Evolutionary conservation across 30 jellyfish, hydroid and myxozoan genomes (phyloP).

Genomic region (Nemopilema nomurai): DNA sequence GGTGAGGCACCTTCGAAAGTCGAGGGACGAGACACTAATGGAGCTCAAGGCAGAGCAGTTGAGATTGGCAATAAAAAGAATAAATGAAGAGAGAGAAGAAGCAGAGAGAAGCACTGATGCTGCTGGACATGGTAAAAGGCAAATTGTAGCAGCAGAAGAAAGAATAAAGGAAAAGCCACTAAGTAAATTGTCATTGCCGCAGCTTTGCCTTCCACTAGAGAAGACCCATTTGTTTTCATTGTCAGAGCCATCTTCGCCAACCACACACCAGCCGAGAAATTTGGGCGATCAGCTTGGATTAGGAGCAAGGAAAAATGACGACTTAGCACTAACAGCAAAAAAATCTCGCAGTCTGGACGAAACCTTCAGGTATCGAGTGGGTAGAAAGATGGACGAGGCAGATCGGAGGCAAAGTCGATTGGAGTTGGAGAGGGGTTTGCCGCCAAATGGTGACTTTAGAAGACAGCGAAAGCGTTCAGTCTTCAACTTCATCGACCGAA

Average conservation of each 20-base stretch:
- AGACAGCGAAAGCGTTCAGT: neutral
- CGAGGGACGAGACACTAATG: conserved; percentile 59
- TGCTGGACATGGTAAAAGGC: neutral
- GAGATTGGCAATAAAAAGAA: conserved; percentile 15
- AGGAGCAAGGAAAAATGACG: neutral
- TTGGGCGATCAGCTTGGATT: neutral
- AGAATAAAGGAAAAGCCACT: neutral
- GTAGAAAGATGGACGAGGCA: neutral
- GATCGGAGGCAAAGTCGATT: neutral
- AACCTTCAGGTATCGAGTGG: neutral
- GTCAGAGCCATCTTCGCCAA: conserved; percentile 28
- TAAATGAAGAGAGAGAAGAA: conserved; percentile 6
- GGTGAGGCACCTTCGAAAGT: conserved; percentile 23
- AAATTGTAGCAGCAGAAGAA: neutral
- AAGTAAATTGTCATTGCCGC: neutral
- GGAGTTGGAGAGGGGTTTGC: neutral
- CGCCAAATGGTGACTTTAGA: neutral
- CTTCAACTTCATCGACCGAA: neutral
- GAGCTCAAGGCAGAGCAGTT: conserved; percentile 39
- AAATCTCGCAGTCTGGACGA: neutral
- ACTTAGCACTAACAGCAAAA: neutral
- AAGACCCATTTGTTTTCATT: neutral
- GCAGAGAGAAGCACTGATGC: neutral
- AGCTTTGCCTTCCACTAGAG: neutral
- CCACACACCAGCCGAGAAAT: neutral